Evolutionary conservation across 2,797 vertebrate species (phyloP).

Genomic region (Pampus argenteus): DNA sequence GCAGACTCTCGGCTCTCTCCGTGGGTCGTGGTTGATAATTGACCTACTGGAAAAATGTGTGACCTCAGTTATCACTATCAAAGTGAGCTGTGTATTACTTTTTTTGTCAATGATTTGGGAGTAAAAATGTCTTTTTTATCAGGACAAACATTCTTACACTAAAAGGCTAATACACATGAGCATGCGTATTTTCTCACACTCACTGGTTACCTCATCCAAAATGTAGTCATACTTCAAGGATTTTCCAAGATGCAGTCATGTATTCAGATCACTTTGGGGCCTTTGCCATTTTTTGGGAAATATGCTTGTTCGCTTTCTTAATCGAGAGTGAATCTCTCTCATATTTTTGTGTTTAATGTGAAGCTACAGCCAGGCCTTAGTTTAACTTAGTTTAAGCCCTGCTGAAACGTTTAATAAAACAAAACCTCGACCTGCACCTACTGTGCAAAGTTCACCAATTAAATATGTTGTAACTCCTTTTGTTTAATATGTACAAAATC

Average conservation of each 20-base stretch:
- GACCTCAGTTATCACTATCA: not conserved
- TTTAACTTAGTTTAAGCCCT: constrained; percentile 1
- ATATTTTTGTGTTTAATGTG: not conserved
- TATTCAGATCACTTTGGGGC: not conserved
- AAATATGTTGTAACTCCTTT: not conserved
- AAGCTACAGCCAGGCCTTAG: constrained; percentile 6
- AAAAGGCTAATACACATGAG: not conserved
- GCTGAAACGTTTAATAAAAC: too few relatives aligned
- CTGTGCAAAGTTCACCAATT: not conserved
- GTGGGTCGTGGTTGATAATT: not conserved
- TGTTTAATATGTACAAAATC: not conserved
- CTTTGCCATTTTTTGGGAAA: not conserved
- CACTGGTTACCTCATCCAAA: not conserved
- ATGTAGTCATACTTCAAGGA: not conserved
- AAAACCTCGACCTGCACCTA: not conserved
- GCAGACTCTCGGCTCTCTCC: not conserved
- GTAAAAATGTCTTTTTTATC: not conserved
- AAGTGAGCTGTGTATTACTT: not conserved
- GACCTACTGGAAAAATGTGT: not conserved
- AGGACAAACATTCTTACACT: not conserved
- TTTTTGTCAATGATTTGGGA: not conserved
- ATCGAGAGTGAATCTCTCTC: too few relatives aligned
- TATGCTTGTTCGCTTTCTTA: not conserved
- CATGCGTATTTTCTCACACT: not conserved
- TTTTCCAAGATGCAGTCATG: not conserved